Base-by-base conservation (phyloP, 2,797 vertebrate genomes). In the Periparus ater region DNA sequence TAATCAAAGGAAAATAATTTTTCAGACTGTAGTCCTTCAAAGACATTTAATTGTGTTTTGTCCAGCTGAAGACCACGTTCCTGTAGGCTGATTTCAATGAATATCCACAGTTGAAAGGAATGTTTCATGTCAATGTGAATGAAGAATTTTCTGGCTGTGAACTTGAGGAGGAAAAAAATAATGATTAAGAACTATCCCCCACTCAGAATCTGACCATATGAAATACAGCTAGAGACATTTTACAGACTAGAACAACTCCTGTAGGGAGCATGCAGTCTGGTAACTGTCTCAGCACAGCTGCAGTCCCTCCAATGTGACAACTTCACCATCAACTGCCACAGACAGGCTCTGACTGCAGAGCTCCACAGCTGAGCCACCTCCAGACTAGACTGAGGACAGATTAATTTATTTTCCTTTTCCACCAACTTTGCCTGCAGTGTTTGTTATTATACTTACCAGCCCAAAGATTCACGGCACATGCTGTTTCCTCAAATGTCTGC, bases 261-360 rank as follows among this genome's bases (percentile, higher is more conserved):
- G 88, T 86, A 74, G 91, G 67, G 94, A 95, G n/a, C 85, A 30
- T 36, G 61, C 91, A 74, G 93, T 88, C 91, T 96, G 95, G 92
- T 91, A 88, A 95, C 67, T 96, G 94, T 96, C 96, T 93, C 73
- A 72, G 91, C 93, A 95, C 95, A 94, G 93, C 96, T 95, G 94
- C 91, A 92, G 92, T 95, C 88, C 88, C 96, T 90, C 95, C 94
- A 95, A 29, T 57, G 67, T 93, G 96, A 96, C 96, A 96, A 74
- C 89, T 91, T 94, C 93, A 94, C 82, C 91, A 71, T 75, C 94
- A 94, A 17, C 83, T 44, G 95, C 94, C 92, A 91, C 83, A 90
- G 95, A 63, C 83, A 88, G 34, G 19, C 82, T 88, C 88, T 55
- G 89, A 84, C 63, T 95, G 85, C 80, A 67, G 63, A 92, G 85